These are phyloP conservation scores for western clawed frog (Xenopus tropicalis) DNA, from an alignment of 2,113 vertebrate species.

Conservation along the genomic window DNA sequence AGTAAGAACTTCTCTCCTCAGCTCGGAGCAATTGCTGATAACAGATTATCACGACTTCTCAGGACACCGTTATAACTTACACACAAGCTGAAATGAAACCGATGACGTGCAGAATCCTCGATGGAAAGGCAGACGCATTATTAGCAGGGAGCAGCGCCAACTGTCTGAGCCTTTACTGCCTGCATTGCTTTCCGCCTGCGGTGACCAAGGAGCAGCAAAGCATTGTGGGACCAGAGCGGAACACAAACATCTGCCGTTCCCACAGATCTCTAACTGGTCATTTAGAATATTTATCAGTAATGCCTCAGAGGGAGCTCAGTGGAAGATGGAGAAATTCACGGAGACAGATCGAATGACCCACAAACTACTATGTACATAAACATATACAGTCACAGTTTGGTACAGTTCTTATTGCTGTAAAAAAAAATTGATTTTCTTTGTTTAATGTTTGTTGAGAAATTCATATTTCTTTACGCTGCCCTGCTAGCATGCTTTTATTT, in stretches of 20 bases:
- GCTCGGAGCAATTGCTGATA: slow-evolving; percentile 29
- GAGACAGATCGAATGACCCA: too few species aligned
- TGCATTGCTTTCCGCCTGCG: neutral
- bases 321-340: too few species aligned
- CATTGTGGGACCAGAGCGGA: neutral
- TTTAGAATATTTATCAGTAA: neutral
- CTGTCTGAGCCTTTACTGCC: neutral
- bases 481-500: too few species aligned
- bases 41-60: slow-evolving; percentile 36
- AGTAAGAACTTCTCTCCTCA: slow-evolving; percentile 17
- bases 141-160: slow-evolving; percentile 16
- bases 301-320: neutral
- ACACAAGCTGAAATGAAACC: slow-evolving; percentile 33
- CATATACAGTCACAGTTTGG: too few species aligned
- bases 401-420: too few species aligned
- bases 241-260: neutral
- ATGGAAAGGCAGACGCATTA: slow-evolving; percentile 17
- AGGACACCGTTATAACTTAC: slow-evolving; percentile 32
- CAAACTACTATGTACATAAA: too few species aligned
- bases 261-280: neutral
- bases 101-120: slow-evolving; percentile 28
- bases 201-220: neutral
- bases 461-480: too few species aligned
- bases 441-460: too few species aligned
- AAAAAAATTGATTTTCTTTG: too few species aligned